Evolutionary conservation across 35 echinoderm and acorn worm genomes (phyloP).

Genomic region (Holothuria glaberrima): DNA sequence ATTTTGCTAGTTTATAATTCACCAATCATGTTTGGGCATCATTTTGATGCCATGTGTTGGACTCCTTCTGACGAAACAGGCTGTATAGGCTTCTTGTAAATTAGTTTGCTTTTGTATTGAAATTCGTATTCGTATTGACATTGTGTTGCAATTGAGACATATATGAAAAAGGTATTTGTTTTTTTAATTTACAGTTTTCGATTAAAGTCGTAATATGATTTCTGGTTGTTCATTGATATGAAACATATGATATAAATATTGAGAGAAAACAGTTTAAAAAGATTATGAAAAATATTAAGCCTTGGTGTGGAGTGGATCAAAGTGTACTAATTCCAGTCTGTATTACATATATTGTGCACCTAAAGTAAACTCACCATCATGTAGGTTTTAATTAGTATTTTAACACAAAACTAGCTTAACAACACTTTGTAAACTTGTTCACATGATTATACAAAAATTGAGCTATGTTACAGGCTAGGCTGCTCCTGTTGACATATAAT

Average conservation of each 20-base stretch:
- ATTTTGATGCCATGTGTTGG: not conserved
- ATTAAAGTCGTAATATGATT: not conserved
- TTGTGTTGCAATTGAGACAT: conserved; percentile 39
- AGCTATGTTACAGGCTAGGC: too few relatives aligned
- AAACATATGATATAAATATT: conserved; percentile 23
- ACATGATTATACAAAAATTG: conserved; percentile 12
- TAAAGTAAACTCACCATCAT: not conserved
- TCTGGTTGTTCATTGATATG: not conserved
- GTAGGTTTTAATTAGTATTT: conserved; percentile 40
- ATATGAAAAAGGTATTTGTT: not conserved
- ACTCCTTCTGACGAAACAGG: conserved; percentile 33
- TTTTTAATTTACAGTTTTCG: conserved; percentile 1
- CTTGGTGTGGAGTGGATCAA: conserved; percentile 31
- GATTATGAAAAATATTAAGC: not conserved
- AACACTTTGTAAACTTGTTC: conserved; percentile 51
- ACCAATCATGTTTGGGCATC: not conserved
- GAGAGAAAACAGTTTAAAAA: conserved; percentile 1
- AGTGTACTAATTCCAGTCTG: conserved; percentile 27
- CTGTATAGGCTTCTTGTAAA: conserved; percentile 29
- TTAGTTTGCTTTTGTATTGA: conserved; percentile 53
- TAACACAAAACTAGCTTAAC: conserved; percentile 41
- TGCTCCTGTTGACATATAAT: too few relatives aligned
- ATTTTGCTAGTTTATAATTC: not conserved
- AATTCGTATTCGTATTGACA: conserved; percentile 46
- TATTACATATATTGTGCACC: conserved; percentile 46